Conservation (phyloP, 2,797 vertebrate genomes). For the Dicrostonyx torquatus region DNA sequence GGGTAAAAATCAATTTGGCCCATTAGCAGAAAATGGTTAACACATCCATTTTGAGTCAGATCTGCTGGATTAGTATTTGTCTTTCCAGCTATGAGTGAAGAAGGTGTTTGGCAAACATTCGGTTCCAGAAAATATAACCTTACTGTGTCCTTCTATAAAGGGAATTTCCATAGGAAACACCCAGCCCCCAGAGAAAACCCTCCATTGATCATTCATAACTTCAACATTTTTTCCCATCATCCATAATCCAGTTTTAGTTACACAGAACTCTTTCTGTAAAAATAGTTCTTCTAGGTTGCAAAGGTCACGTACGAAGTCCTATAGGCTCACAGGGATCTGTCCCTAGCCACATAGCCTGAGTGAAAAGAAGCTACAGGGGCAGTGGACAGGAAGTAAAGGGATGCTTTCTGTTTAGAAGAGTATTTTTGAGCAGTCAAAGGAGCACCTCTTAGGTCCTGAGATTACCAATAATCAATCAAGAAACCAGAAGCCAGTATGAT, state of each 20-base stretch:
- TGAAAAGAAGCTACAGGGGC: background rate
- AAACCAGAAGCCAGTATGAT: background rate
- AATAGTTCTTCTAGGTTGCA: background rate
- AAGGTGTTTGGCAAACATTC: slow-evolving; percentile 30
- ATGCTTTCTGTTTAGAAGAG: background rate
- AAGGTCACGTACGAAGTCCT: background rate
- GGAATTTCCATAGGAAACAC: slow-evolving; percentile 40
- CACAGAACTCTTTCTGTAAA: slow-evolving; percentile 10
- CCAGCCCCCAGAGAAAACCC: background rate
- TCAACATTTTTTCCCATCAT: slow-evolving; percentile 7
- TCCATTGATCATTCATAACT: background rate
- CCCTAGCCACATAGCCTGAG: background rate
- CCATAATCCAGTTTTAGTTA: background rate
- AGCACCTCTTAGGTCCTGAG: background rate
- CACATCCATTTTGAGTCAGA: slow-evolving; percentile 42
- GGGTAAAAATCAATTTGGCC: slow-evolving; percentile 49
- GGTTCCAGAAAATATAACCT: slow-evolving; percentile 33
- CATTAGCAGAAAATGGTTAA: slow-evolving; percentile 66
- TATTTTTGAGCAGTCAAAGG: background rate
- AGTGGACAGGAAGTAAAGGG: background rate
- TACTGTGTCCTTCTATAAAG: background rate
- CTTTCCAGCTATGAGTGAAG: background rate
- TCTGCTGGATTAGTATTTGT: slow-evolving; percentile 42
- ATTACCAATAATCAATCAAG: background rate
- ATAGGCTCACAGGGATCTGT: background rate